Percentiles rank a stretch among this genome's conserved stretches.
Conservation (phyloP, 2,888 invertebrate genomes). For the Allacma fusca region DNA sequence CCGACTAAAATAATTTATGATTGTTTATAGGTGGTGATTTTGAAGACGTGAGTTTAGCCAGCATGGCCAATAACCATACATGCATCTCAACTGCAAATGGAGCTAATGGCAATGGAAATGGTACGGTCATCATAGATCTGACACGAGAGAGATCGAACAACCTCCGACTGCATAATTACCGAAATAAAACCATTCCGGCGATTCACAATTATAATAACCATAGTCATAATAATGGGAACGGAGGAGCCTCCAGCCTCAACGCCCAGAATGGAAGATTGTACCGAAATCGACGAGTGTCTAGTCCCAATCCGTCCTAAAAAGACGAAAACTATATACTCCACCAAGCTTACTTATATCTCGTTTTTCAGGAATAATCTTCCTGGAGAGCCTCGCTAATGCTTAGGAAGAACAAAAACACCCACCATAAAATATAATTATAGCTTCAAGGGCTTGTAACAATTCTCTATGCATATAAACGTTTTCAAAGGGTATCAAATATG, state of each 20-base stretch:
- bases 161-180: constrained; percentile 45
- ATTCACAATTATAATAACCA: constrained; percentile 43
- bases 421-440: neutral
- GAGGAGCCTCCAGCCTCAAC: constrained; percentile 1
- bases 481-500: too few relatives aligned
- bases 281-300: constrained; percentile 54
- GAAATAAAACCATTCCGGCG: constrained; percentile 58
- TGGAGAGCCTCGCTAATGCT: too few relatives aligned
- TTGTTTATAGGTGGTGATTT: constrained; percentile 57
- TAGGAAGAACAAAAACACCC: neutral
- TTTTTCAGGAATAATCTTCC: too few relatives aligned
- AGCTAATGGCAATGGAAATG: constrained; percentile 29
- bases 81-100: constrained; percentile 38
- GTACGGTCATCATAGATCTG: constrained; percentile 53
- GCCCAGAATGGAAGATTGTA: constrained; percentile 50
- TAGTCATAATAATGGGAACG: constrained; percentile 39
- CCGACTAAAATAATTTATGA: too few relatives aligned
- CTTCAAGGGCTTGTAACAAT: too few relatives aligned
- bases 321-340: neutral
- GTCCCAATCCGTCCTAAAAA: constrained; percentile 46
- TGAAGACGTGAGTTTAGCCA: constrained; percentile 61
- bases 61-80: constrained; percentile 60
- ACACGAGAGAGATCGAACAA: constrained; percentile 51
- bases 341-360: neutral
- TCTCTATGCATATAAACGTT: too few relatives aligned